Evolutionary conservation across 2,797 vertebrate species (phyloP).

Genomic region (Macroramphosus scolopax): DNA sequence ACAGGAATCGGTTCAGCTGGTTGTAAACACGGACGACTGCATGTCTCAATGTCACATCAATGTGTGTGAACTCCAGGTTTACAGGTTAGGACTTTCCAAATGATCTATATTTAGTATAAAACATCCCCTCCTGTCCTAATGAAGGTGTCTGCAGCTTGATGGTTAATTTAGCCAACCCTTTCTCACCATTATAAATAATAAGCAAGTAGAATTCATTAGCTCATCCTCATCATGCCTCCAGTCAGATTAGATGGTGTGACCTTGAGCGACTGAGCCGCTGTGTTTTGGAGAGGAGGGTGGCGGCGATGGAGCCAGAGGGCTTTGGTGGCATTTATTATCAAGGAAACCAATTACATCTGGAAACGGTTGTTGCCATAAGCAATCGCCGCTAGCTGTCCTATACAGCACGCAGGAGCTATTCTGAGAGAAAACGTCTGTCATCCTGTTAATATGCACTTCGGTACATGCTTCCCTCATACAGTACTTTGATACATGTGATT

Average conservation of each 20-base stretch:
- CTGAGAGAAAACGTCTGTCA: slow-evolving; percentile 13
- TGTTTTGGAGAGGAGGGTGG: slow-evolving; percentile 41
- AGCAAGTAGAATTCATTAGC: slow-evolving; percentile 58
- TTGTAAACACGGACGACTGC: slow-evolving; percentile 33
- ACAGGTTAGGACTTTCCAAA: slow-evolving; percentile 26
- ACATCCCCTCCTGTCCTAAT: slow-evolving; percentile 47
- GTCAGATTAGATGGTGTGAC: slow-evolving; percentile 60
- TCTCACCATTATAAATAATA: slow-evolving; percentile 63
- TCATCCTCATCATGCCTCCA: slow-evolving; percentile 37
- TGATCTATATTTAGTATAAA: slow-evolving; percentile 27
- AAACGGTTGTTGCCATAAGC: slow-evolving; percentile 39
- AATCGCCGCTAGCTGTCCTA: slow-evolving; percentile 25
- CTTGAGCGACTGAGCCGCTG: slow-evolving; percentile 57
- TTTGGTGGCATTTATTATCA: slow-evolving; percentile 42
- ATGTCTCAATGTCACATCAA: not conserved
- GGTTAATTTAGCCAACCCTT: slow-evolving; percentile 46
- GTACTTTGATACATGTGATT: slow-evolving; percentile 23
- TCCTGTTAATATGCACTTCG: slow-evolving; percentile 8
- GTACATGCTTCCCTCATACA: not conserved
- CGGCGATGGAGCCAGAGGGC: slow-evolving; percentile 24
- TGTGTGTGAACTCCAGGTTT: slow-evolving; percentile 24
- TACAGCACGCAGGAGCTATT: slow-evolving; percentile 16
- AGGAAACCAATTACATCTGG: slow-evolving; percentile 44
- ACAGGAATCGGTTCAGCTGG: slow-evolving; percentile 17
- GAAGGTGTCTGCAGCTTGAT: slow-evolving; percentile 32